Conservation (phyloP, 2,888 invertebrate species). For the Orchesella flavescens region DNA sequence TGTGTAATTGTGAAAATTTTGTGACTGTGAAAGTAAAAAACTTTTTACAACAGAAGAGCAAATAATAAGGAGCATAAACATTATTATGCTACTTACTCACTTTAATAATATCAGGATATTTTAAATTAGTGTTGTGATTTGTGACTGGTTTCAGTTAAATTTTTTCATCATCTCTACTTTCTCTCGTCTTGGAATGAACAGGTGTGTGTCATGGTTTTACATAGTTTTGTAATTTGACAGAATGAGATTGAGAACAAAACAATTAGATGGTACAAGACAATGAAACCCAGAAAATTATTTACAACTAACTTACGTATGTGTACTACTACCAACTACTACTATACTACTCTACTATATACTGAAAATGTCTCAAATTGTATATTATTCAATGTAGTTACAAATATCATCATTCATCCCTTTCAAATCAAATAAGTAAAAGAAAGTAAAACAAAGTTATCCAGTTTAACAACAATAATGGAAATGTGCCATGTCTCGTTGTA, state of each 20-base stretch:
- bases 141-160: background rate
- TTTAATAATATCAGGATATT: background rate
- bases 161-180: background rate
- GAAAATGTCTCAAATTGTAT: background rate
- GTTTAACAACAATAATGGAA: conserved; percentile 58
- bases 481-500: conserved; percentile 56
- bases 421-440: background rate
- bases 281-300: background rate
- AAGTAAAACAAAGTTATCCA: background rate
- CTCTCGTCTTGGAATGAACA: no score
- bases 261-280: no score
- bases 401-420: background rate
- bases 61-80: background rate
- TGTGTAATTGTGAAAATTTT: conserved; percentile 1
- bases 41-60: background rate
- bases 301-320: background rate
- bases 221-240: no score
- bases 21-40: conserved; percentile 12
- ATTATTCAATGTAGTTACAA: background rate
- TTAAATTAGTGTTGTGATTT: conserved; percentile 18
- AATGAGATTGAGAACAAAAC: no score
- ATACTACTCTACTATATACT: no score
- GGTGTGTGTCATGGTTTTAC: no score
- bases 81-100: no score
- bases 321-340: no score